Evolutionary conservation across 2,888 invertebrate genomes (phyloP), one percentile per base, ranked within the genome.

Genomic region (Lasioglossum vierecki): DNA sequence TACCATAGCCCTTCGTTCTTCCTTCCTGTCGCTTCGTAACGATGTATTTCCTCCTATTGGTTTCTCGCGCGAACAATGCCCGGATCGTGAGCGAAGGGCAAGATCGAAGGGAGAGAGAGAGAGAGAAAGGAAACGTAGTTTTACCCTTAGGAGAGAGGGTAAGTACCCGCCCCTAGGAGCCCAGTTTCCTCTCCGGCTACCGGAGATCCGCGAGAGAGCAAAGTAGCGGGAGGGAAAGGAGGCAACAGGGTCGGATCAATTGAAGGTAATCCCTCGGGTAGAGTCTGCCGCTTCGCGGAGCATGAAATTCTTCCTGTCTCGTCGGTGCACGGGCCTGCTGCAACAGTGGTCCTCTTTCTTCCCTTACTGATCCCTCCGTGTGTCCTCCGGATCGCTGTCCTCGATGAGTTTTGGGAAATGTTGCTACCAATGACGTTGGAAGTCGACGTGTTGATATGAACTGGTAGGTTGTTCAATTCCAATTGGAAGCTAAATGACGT

Each of bases 261-360:
- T 93, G 93, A 91, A 94, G 93, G 93, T 93, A 94, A 94, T 94
- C 94, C 94, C 94, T 92, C 91, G 94, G 93, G 94, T 93, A 92
- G 93, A 94, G 93, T 94, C 94, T 93, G 91, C 91, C 87, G 94
- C 94, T 94, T 91, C 91, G 91, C 90, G 88, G 90, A 94, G 94
- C 94, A 91, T 94, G 93, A 94, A 94, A 94, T 94, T 93, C 93
- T 92, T 93, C 94, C 93, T 93, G 92, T 92, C 92, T 92, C 92
- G 89, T 90, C 87, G 82, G 77, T 88, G 85, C 88, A 79, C 82
- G 63, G 82, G 82, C 84, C 88, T 83, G 84, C 82, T 79, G 77
- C 76, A 86, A 90, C 90, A 87, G 88, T 87, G 80, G 88, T 83
- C 87, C 82, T 88, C 82, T 88, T 84, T 77, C 79, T 78, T 39